Evolutionary conservation across 2,113 vertebrate species (phyloP), one percentile per base, ranked within the genome.

Genomic region (Sinosuthora webbiana): DNA sequence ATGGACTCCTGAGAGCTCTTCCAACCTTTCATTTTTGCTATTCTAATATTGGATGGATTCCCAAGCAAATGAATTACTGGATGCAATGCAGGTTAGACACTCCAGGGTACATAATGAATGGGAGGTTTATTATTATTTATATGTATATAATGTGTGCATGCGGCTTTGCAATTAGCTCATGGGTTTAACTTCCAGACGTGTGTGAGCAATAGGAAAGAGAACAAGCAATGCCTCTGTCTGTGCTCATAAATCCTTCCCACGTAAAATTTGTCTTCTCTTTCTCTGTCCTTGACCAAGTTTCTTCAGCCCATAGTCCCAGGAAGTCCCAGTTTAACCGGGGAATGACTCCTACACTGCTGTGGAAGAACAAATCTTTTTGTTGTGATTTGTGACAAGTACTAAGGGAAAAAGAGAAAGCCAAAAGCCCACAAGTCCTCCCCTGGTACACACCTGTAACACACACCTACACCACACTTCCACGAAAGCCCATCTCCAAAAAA

Each of bases 41-140:
- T 89, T 94, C 84, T 93, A 79, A 77, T 81, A 92, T 13, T 96
- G 94, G 90, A 93, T 60, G 90, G 90, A 83, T 92, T 93, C 90
- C 83, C 88, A 94, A 85, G 83, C 60, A 96, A 96, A 94, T 92
- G 76, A 94, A 90, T 95, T 90, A 87, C 76, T 83, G 76, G 60
- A 91, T 93, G 80, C 20, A 88, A 71, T 27, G 56, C 69, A 92
- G 90, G 88, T 96, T 92, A 94, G 90, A 90, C 71, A 81, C 80
- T 93, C 76, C 76, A 95, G 76, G 60, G 56, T 90, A 96, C 41
- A 56, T 90, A 93, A 96, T 71, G 65, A 96, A 93, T 89, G 76
- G 31, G 21, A 1, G 2, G 3, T 33, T 88, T 94, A 86, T 94
- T 94, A 84, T 92, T 96, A 89, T 83, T 90, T 96, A 67, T 86